Evolutionary conservation across 35 echinoderm and acorn worm species (phyloP).

Genomic region (Apostichopus japonicus): DNA sequence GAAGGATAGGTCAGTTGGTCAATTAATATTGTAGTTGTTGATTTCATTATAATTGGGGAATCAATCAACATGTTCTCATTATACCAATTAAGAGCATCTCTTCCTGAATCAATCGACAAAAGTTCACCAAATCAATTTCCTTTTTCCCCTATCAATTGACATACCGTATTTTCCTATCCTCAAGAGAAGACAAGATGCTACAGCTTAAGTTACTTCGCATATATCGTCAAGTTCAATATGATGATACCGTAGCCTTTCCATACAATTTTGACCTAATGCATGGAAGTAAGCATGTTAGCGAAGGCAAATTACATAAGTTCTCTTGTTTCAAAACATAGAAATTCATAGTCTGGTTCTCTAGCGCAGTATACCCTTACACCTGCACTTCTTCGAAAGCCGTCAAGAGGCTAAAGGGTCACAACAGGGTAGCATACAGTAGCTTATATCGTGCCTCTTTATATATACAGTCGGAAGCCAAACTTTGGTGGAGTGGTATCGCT

Average conservation of each 20-base stretch:
- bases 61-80: background rate
- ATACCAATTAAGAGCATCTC: background rate
- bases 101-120: background rate
- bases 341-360: no score
- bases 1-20: background rate
- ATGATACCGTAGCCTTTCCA: no score
- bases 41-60: background rate
- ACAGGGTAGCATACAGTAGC: background rate
- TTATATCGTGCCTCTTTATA: background rate
- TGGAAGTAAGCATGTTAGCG: no score
- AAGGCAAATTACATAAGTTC: no score
- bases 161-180: background rate
- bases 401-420: background rate
- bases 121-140: background rate
- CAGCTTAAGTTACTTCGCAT: no score
- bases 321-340: no score
- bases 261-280: no score
- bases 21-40: background rate
- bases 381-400: background rate
- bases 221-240: no score
- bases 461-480: background rate
- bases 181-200: no score
- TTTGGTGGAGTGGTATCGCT: background rate
- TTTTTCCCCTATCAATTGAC: background rate
- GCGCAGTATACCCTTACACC: background rate